These are phyloP conservation scores for Orestias chungarensis DNA, from an alignment of 2,797 vertebrate species.

Conservation along the genomic window DNA sequence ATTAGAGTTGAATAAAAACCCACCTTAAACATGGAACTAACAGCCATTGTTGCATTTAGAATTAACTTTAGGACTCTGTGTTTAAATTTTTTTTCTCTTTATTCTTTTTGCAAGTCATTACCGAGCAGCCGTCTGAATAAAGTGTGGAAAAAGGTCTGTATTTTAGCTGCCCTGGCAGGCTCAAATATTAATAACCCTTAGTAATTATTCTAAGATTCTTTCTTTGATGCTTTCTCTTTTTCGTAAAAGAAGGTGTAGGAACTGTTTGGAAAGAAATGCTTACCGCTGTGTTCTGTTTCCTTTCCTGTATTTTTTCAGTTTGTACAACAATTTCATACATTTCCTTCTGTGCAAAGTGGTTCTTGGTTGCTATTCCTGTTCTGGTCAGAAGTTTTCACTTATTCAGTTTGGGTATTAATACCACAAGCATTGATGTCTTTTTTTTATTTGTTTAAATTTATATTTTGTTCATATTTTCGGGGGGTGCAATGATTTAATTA, in stretches of 20 bases:
- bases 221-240: slow-evolving; percentile 34
- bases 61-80: slow-evolving; percentile 26
- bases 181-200: slow-evolving; percentile 36
- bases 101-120: slow-evolving; percentile 83
- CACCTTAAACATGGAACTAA: slow-evolving; percentile 1
- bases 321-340: slow-evolving; percentile 1
- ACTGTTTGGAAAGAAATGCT: slow-evolving; percentile 31
- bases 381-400: background rate
- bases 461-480: too few species aligned
- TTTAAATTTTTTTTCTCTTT: slow-evolving; percentile 69
- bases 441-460: too few species aligned
- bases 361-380: background rate
- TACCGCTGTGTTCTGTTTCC: slow-evolving; percentile 7
- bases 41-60: slow-evolving; percentile 3
- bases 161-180: slow-evolving; percentile 51
- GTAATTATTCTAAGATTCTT: slow-evolving; percentile 16
- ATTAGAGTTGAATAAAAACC: background rate
- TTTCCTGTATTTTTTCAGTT: slow-evolving; percentile 1
- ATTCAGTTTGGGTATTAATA: background rate
- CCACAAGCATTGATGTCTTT: background rate
- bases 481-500: too few species aligned
- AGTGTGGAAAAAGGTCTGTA: slow-evolving; percentile 99
- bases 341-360: slow-evolving; percentile 5
- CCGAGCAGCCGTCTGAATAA: slow-evolving; percentile 89
- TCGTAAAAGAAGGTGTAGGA: slow-evolving; percentile 16